These are phyloP conservation scores for Psittacula cyanocephala DNA, from an alignment of 2,113 vertebrate species.

Conservation along the genomic window DNA sequence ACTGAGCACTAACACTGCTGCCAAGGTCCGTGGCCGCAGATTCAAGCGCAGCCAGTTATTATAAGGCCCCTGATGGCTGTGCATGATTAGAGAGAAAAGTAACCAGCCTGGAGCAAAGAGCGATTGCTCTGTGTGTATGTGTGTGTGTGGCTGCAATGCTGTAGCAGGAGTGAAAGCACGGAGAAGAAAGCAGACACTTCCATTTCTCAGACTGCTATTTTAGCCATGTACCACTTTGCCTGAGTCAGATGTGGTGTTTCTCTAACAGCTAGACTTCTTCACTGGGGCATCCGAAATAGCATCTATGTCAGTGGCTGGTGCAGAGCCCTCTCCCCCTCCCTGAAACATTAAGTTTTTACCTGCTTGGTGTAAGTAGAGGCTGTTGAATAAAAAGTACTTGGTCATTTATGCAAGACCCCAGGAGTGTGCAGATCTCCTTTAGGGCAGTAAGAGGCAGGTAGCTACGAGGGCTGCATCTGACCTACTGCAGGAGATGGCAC, in stretches of 20 bases:
- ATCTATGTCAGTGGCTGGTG: not conserved
- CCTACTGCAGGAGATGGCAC: not conserved
- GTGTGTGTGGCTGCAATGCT: not conserved
- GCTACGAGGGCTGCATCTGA: not conserved
- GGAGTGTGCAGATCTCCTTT: not conserved
- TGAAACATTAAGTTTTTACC: not conserved
- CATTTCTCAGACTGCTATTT: not conserved
- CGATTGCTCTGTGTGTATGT: not conserved
- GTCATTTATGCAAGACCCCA: not conserved
- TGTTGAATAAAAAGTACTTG: not conserved
- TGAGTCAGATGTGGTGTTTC: not conserved
- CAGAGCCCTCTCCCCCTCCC: not conserved
- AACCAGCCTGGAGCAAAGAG: not conserved
- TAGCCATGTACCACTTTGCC: not conserved
- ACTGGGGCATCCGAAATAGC: fast-evolving
- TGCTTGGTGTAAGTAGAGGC: not conserved
- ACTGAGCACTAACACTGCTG: not conserved
- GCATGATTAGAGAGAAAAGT: not conserved
- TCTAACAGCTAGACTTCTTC: not conserved
- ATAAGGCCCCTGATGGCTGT: not conserved
- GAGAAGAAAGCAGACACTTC: not conserved
- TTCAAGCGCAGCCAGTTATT: not conserved
- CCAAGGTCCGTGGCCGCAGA: not conserved
- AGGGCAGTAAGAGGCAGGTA: not conserved
- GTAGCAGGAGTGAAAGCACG: not conserved